These are phyloP conservation scores for Pissodes strobi DNA, from an alignment of 1,140 invertebrate genomes.

Conservation along the genomic window DNA sequence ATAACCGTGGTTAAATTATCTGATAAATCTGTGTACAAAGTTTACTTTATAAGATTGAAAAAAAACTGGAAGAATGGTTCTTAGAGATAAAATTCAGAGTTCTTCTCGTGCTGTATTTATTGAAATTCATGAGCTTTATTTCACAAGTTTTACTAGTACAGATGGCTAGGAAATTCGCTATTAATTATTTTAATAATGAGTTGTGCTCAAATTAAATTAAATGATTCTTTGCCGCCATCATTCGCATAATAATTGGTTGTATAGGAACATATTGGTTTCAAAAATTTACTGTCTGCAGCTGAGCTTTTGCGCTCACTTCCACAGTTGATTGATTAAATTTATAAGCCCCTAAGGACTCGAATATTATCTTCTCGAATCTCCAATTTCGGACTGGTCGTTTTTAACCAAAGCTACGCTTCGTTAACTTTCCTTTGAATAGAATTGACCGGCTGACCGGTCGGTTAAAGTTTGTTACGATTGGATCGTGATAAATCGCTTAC, in stretches of 20 bases:
- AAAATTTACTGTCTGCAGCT: too few species aligned
- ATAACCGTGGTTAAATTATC: slow-evolving; percentile 11
- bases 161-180: too few species aligned
- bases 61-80: background rate
- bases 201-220: too few species aligned
- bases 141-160: too few species aligned
- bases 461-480: slow-evolving; percentile 2
- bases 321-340: too few species aligned
- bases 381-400: slow-evolving; percentile 1
- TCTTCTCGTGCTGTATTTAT: background rate
- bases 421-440: slow-evolving; percentile 10
- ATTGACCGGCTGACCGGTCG: slow-evolving; percentile 1
- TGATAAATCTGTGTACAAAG: slow-evolving; percentile 13
- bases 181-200: too few species aligned
- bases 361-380: background rate
- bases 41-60: slow-evolving; percentile 14
- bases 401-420: slow-evolving; percentile 2
- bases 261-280: too few species aligned
- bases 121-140: background rate
- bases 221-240: too few species aligned
- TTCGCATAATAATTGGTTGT: too few species aligned
- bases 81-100: background rate
- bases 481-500: slow-evolving; percentile 5
- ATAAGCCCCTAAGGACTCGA: too few species aligned
- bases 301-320: too few species aligned